A percentile compares a stretch with the other conserved stretches of the same genome.
phyloP scores from a whole-genome alignment of 2,113 vertebrate genomes.

The Martes martes region DNA sequence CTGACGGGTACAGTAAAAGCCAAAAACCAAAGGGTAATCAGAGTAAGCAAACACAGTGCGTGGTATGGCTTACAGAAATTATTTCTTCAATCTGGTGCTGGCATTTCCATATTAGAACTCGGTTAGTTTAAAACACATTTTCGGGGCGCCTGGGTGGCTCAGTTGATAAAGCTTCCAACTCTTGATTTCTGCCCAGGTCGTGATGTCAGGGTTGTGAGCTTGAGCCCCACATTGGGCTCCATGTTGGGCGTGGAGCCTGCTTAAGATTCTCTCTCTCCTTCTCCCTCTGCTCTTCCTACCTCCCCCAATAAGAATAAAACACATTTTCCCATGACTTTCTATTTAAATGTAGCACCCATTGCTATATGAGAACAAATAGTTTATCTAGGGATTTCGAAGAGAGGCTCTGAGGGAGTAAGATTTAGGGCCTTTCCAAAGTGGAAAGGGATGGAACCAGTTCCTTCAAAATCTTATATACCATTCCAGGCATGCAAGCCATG shows the following conservation, averaged over 20 bases:
- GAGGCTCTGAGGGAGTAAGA: neutral
- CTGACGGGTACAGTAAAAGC: neutral
- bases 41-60: neutral
- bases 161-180: neutral
- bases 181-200: neutral
- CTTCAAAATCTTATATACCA: neutral
- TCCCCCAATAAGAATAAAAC: neutral
- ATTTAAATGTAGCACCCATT: neutral
- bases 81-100: neutral
- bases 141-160: neutral
- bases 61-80: neutral
- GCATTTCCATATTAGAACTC: neutral
- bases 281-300: neutral
- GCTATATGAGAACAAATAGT: conserved; percentile 1
- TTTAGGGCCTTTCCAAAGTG: neutral
- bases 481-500: neutral
- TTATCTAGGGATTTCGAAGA: neutral
- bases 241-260: neutral
- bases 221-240: neutral
- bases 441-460: neutral
- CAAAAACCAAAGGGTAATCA: neutral
- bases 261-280: neutral
- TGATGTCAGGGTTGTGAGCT: neutral
- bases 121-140: neutral
- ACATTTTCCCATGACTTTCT: neutral